Percentiles rank a stretch among this genome's conserved stretches.
phyloP scores from a whole-genome alignment of 2,797 vertebrate genomes.

The Halcyon leucocephala region DNA sequence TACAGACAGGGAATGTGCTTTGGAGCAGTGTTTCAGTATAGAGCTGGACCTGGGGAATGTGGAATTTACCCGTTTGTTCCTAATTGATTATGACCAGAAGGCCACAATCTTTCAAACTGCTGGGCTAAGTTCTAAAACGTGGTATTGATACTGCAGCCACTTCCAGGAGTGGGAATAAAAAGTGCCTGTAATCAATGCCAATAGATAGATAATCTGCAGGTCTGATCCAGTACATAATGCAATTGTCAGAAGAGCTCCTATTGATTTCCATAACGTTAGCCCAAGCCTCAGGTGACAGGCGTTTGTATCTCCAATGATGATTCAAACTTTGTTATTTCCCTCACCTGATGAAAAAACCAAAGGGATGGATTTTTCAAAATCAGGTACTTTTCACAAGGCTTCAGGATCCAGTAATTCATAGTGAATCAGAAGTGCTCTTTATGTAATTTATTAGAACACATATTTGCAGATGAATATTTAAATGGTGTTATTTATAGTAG shows the following conservation, averaged over 20 bases:
- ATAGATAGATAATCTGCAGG: slow-evolving; percentile 24
- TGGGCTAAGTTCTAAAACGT: neutral
- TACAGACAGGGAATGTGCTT: neutral
- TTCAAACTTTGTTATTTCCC: slow-evolving; percentile 1
- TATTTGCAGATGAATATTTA: slow-evolving; percentile 28
- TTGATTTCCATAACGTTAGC: neutral
- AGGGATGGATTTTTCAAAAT: neutral
- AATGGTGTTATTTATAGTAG: slow-evolving; percentile 9
- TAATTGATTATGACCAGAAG: neutral
- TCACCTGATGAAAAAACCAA: neutral
- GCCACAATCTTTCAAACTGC: neutral
- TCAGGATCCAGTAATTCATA: neutral
- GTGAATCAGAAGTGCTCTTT: neutral
- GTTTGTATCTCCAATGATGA: neutral
- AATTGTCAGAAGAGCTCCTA: slow-evolving; percentile 6
- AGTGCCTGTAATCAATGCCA: slow-evolving; percentile 8
- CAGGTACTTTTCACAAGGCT: neutral
- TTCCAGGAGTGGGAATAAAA: slow-evolving; percentile 4
- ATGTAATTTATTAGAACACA: slow-evolving; percentile 16
- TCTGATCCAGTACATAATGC: slow-evolving; percentile 28
- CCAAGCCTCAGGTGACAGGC: neutral
- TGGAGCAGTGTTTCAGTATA: neutral
- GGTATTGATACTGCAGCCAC: neutral
- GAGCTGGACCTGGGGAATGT: neutral
- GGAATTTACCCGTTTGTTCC: neutral